Base-by-base conservation (phyloP, 1,140 invertebrate genomes). In the Rhyzopertha dominica region DNA sequence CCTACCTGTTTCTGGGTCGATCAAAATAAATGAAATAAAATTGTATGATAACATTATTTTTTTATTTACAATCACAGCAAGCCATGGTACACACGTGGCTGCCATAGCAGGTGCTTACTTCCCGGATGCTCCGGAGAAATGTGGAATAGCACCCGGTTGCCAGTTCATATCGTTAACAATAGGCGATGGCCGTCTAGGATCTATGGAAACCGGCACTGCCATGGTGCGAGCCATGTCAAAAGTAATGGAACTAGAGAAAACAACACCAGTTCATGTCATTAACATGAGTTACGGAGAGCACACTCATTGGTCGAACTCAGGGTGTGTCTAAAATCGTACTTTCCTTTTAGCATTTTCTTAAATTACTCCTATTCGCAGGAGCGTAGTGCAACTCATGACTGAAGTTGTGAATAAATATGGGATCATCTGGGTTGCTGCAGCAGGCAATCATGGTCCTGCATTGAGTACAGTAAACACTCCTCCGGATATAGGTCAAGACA, bases 231-330 rank as follows among this genome's bases (percentile, higher is more conserved):
- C 94, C 12, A 95, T 96, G 74, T 86, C 88, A 49, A 81, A 84
- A 65, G 72, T 90, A 13, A 89, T 90, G 82, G 78, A 86, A 59
- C 69, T 81, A n/a, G 67, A 70, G 42, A 61, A 73, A 31, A 69
- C 69, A n/a, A 68, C 64, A 49, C 72, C 77, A 49, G 72, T 91
- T 49, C 85, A 98, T 65, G 81, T 98, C 1, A 90, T 98, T 39
- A 99, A 99, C 69, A 97, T 96, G 87, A 97, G 93, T 62, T 99
- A 97, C 63, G 95, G 95, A 14, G 96, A 99, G 72, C 86, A 89
- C 57, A 77, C 87, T 10, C 84, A 94, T 70, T 95, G 90, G 85
- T 80, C 83, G 2, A 85, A 91, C 68, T 71, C 82, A n/a, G 91
- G 95, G 87, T 91, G 72, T 73, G 73, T 63, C 40, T 4, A 20